Base-by-base conservation (phyloP, 2,888 invertebrate species). In the Galerucella pusilla region DNA sequence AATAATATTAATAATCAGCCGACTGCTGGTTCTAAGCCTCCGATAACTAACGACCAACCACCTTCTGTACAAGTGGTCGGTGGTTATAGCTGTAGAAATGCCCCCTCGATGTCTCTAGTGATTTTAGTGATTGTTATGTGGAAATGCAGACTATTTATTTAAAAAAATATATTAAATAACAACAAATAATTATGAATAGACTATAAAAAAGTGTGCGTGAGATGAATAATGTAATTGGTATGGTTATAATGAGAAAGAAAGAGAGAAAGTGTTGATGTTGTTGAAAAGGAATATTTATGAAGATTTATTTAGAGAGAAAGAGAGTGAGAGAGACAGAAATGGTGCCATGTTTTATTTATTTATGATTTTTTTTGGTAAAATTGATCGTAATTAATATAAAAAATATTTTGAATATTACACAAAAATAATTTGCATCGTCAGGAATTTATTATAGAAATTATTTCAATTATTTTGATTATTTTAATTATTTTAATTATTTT, bases 41-140 rank as follows among this genome's bases (percentile, higher is more conserved):
- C 78, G 45, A 66, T 66, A 11, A 66, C 12, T 1, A 66, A 74
- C 52, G 74, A 75, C 61, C 74, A 71, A 68, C 71, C 76, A 11
- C 80, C 80, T 16, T 73, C 73, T 0, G 78, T 79, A 45, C 45
- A 14, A 5, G 59, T 76, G 42, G 75, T 72, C 7, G 73, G 46
- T 5, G 57, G 74, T 60, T 67, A 68, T 57, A 59, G 54, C 49
- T 57, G 54, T 54, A 57, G 68, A 35, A 64, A 12, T 28, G 52
- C 49, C 45, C 59, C 64, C 2, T 35, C 66, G 52, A 57, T 74
- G 46, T 46, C 65, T 66, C 25, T 70, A 70, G 65, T 74, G 63
- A 66, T 74, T 66, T 61, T 61, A 42, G 60, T 49, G 45, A 59
- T 68, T 25, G 45, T 67, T 60, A 60, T 35, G n/a, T 67, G 72